phyloP scores from a whole-genome alignment of 2,888 invertebrate species.

The Deroplatys truncata region DNA sequence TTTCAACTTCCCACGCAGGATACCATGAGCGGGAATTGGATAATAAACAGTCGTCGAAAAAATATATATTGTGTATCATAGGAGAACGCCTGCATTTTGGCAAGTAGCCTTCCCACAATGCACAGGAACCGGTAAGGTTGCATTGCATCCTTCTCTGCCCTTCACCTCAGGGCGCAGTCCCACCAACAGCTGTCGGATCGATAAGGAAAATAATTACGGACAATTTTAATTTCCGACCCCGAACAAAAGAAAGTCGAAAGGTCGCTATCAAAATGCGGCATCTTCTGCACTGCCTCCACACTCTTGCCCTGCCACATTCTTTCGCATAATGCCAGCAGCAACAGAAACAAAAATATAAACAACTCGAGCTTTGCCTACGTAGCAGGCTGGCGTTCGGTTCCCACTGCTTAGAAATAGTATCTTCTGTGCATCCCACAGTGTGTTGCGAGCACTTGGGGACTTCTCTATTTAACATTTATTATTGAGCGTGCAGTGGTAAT shows the following conservation, averaged over 20 bases:
- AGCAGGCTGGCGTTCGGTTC: not conserved
- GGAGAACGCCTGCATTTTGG: not conserved
- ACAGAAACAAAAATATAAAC: not conserved
- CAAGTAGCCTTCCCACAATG: not conserved
- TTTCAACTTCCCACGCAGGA: too few relatives aligned
- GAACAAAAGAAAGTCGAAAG: conserved; percentile 6
- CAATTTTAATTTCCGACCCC: conserved; percentile 12
- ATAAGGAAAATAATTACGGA: conserved; percentile 11
- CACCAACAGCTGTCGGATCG: not conserved
- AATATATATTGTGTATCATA: too few relatives aligned
- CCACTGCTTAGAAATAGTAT: not conserved
- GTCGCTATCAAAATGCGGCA: conserved; percentile 4
- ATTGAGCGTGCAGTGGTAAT: too few relatives aligned
- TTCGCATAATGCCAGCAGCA: not conserved
- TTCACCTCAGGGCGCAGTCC: not conserved
- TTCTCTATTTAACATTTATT: too few relatives aligned
- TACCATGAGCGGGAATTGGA: too few relatives aligned
- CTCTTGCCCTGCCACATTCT: not conserved
- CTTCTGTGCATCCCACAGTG: too few relatives aligned
- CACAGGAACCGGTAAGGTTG: not conserved
- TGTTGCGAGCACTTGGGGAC: too few relatives aligned
- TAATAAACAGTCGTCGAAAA: too few relatives aligned
- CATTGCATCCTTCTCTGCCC: not conserved
- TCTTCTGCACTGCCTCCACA: not conserved
- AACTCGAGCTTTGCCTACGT: not conserved